Base-by-base conservation (phyloP, 2,113 vertebrate genomes). In the Taxidea taxus region DNA sequence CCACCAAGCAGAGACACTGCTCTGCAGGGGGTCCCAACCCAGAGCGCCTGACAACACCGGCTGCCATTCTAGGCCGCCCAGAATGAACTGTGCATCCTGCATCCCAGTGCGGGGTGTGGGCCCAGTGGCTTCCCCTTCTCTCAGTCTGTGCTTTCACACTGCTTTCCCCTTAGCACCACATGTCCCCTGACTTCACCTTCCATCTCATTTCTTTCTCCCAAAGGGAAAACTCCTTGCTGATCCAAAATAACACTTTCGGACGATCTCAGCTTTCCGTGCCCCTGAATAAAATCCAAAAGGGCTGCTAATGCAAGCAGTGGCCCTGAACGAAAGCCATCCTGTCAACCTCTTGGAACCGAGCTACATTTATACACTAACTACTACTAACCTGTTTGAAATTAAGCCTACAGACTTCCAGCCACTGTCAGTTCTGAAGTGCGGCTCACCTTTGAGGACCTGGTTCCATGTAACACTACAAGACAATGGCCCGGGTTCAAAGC, bases 181-280 rank as follows among this genome's bases (percentile, higher is more conserved):
- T 8, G 18, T 83, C 60, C 78, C 58, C 37, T 47, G 15, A 72
- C 51, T 80, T 91, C 80, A 58, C 58, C 54, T 34, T 37, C 78
- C 29, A 3, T 90, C 37, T 54, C n/a, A 31, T n/a, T 78, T 95
- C 77, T 66, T 83, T 81, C 56, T 85, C 77, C 27, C 62, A 37
- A 25, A 2, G 15, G 64, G 25, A 74, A 68, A 70, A 88, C 15
- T 23, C 25, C 47, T 51, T 77, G 62, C 58, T 44, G 60, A 91
- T 31, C 31, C 75, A 47, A 90, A 97, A 34, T 3, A 39, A 74
- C 13, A 66, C 49, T 87, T 47, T 66, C 44, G 20, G 42, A 20
- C 4, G 23, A 51, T 39, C 51, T 82, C 21, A 42, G 25, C 44
- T 78, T 34, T 83, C 84, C 70, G 8, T 25, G 58, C 3, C 51